Base-by-base conservation (phyloP, 1,140 invertebrate genomes). In the Zaprionus taronus region DNA sequence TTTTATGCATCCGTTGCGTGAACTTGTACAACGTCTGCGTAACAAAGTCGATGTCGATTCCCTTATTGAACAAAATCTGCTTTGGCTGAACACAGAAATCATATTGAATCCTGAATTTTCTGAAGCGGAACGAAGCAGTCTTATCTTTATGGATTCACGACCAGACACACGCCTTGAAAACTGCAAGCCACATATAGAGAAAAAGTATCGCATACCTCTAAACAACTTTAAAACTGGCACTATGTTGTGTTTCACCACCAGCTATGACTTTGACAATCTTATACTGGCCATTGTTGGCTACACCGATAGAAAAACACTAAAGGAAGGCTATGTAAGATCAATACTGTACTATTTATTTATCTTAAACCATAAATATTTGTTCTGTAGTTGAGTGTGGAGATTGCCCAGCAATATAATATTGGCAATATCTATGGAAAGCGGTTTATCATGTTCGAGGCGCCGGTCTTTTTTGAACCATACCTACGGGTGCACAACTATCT, bases 401-500 rank as follows among this genome's bases (percentile, higher is more conserved):
- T 95, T 73, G 70, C 79, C 2, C 81, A 70, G 80, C 93, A 78
- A 28, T 81, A 61, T 70, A 93, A 86, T 83, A 93, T 80, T 81
- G 93, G 64, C 31, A 92, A 93, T 65, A 83, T 94, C 41, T 93
- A 93, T 61, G 81, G 93, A 20, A 74, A 67, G 3, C 56, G 91
- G 11, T 94, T 94, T 71, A 89, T 94, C 2, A 95, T 96, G 95
- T 93, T 95, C 20, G 95, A 96, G 89, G 94, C 94, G 34, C 94
- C 94, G 65, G 94, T 95, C 12, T 96, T 95, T 80, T 96, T 95
- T 89, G 95, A 96, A 81, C 95, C 96, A 0, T 96, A 96, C 81
- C 93, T 94, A 53, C 95, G 94, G 47, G 94, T 96, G 0, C 92
- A 96, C 36, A 94, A 94, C 62, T 95, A 94, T 15, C 80, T 96